Evolutionary conservation across 2,797 vertebrate genomes (phyloP).

Genomic region (Megaceryle alcyon): DNA sequence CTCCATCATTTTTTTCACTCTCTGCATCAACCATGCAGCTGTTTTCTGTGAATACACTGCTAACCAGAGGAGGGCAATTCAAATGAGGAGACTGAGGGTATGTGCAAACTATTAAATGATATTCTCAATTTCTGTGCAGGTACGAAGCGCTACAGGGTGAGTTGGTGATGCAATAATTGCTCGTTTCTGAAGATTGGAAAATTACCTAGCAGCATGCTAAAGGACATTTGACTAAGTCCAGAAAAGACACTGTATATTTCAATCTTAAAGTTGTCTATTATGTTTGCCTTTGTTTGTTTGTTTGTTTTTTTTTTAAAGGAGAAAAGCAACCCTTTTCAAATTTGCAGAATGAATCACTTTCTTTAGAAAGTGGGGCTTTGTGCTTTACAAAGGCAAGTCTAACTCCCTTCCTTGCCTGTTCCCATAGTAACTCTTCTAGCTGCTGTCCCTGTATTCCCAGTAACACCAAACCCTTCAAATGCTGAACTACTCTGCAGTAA

Average conservation of each 20-base stretch:
- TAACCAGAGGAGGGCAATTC: not conserved
- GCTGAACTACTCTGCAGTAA: not conserved
- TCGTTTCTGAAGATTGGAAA: not conserved
- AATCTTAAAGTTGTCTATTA: not conserved
- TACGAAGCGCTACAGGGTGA: not conserved
- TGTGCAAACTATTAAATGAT: not conserved
- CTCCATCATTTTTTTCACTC: not conserved
- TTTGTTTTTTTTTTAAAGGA: not conserved
- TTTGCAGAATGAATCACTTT: not conserved
- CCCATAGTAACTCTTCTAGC: not conserved
- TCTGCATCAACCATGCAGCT: not conserved
- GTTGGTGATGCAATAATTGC: not conserved
- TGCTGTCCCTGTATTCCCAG: not conserved
- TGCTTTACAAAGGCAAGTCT: not conserved
- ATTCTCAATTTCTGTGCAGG: not conserved
- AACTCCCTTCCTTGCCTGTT: conserved; percentile 8
- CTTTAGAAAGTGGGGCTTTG: conserved; percentile 5
- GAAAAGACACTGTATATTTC: not conserved
- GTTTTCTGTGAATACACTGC: not conserved
- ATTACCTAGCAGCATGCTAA: not conserved
- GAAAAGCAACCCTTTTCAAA: not conserved
- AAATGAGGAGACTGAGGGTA: not conserved
- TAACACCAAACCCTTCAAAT: not conserved
- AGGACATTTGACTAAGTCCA: not conserved
- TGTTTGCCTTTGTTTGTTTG: not conserved